Evolutionary conservation across 1,140 invertebrate genomes (phyloP).

Genomic region (Holcopasites calliopsidis): DNA sequence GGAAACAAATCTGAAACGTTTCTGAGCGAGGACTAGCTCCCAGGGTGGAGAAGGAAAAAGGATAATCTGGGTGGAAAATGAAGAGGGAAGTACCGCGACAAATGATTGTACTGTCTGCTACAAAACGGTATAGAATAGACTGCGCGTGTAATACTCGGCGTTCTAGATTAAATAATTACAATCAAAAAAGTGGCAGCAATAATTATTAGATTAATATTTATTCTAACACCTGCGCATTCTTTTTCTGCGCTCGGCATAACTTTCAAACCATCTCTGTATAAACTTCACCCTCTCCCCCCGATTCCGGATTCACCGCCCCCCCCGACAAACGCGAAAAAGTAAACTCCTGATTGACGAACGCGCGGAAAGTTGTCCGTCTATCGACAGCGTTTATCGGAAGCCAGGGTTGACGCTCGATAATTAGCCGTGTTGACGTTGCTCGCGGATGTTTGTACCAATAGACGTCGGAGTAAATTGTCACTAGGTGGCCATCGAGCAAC

Average conservation of each 20-base stretch:
- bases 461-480: constrained; percentile 17
- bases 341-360: not conserved
- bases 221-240: not conserved
- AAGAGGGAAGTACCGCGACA: constrained; percentile 2
- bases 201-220: too few relatives aligned
- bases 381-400: constrained; percentile 29
- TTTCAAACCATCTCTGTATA: too few relatives aligned
- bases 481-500: constrained; percentile 26
- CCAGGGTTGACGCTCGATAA: constrained; percentile 40
- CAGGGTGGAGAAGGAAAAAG: not conserved
- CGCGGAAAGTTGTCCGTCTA: constrained; percentile 24
- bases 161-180: too few relatives aligned
- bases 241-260: too few relatives aligned
- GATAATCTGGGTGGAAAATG: constrained; percentile 1
- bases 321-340: not conserved
- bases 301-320: not conserved
- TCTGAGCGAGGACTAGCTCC: not conserved
- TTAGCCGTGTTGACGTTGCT: constrained; percentile 52
- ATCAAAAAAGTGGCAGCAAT: too few relatives aligned
- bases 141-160: too few relatives aligned
- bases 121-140: not conserved
- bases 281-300: not conserved
- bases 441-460: constrained; percentile 6
- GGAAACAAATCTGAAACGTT: constrained; percentile 24
- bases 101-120: not conserved